Evolutionary conservation across 2,113 vertebrate genomes (phyloP), one percentile per base, ranked within the genome.

Genomic region (Nettapus auritus): DNA sequence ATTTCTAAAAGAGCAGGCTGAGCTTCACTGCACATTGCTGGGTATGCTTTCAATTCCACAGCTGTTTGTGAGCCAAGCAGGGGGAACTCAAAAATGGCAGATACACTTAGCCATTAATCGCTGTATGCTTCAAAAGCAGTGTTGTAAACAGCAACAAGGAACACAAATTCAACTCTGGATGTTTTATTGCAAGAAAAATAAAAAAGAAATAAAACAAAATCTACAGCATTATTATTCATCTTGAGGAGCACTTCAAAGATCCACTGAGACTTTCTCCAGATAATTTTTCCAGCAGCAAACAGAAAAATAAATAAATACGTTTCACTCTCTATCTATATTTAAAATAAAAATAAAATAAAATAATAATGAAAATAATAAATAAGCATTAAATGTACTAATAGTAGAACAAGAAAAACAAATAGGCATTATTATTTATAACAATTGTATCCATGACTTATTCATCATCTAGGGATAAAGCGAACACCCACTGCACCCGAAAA

Each of bases 181-280:
- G 17, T 46, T 56, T 79, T 26, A 33, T 9, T 64, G 4, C 2
- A 8, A 29, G 67, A 50, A 86, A 73, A 31, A 3, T n/a, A 66
- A 87, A 21, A 86, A 48, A 70, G 31, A 20, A 80, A 53, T 11
- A 42, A 17, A 78, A 55, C 14, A 74, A 82, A 38, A 31, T 59
- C 25, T 29, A 38, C 18, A 76, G 17, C 3, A 29, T 28, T 68
- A 34, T 28, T 85, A 69, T 38, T 42, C 5, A 40, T 31, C 38
- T 66, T 0, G 0, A 82, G 6, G 80, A 90, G 56, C 2, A 3
- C 4, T 56, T 86, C 13, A 25, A 79, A 69, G n/a, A 66, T 21
- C 6, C 17, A 80, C 4, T 34, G 12, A 50, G 23, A 78, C 14
- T 46, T 79, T 73, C 29, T 60, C 17, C 14, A 71, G 13, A 26